Evolutionary conservation across 2,888 invertebrate species (phyloP), one percentile per base, ranked within the genome.

Genomic region (Eupsilia transversa): DNA sequence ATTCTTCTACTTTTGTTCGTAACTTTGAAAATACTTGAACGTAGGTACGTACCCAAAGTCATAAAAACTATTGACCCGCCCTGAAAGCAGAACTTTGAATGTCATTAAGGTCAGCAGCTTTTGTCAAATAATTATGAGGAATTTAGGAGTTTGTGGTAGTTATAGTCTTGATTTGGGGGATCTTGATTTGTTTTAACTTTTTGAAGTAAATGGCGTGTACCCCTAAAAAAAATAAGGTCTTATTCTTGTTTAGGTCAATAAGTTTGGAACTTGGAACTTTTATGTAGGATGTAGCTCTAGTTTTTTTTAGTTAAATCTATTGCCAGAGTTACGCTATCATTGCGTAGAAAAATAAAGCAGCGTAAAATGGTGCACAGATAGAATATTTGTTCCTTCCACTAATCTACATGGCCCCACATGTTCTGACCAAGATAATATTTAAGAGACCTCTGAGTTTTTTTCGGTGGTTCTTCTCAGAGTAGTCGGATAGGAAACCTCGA

Each of bases 51-150:
- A 54, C 38, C 20, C 61, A 78, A 80, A 65, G 61, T 68, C 74
- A 64, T 74, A 68, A 14, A 70, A 65, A 68, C 49, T 68, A 80
- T 72, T 72, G 81, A 69, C 64, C 68, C 20, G 56, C 23, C 63
- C 61, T 69, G 72, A 76, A 76, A 69, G 56, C 41, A 69, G 54
- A 84, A 80, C 41, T 70, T 80, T 52, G 17, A 27, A 65, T 67
- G 77, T 70, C 69, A 82, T 82, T 84, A 63, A 38, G 82, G 82
- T 80, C 84, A 68, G 12, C 30, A 49, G 52, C 35, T 56, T 63
- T 61, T 68, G 68, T 52, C 35, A 35, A 65, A 76, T 56, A 30
- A 65, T 81, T 68, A 68, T 69, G 66, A 30, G 52, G 38, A 46
- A 56, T 3, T 70, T 57, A 23, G 10, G 7, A n/a, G n/a, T 35